These are phyloP conservation scores for Neoaliturus tenellus DNA, from an alignment of 2,888 invertebrate genomes.

Conservation along the genomic window DNA sequence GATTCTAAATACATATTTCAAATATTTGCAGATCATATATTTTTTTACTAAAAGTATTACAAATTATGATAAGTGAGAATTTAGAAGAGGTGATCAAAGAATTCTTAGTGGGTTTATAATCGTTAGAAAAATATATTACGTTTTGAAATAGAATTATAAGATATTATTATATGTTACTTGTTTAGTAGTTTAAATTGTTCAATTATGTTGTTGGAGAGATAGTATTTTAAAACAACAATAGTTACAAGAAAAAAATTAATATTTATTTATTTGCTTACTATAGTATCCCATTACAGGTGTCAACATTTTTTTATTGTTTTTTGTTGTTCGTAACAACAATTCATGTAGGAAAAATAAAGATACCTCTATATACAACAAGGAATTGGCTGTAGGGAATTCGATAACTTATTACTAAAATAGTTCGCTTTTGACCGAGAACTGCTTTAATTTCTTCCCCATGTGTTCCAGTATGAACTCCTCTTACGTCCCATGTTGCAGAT, in stretches of 20 bases:
- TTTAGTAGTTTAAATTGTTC: no score
- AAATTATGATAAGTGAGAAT: no score
- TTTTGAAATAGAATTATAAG: no score
- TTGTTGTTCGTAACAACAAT: slow-evolving; percentile 19
- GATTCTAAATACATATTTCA: no score
- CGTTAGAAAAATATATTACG: no score
- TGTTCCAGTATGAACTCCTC: slow-evolving; percentile 70
- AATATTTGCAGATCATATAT: no score
- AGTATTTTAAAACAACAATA: no score
- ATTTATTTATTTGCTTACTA: neutral
- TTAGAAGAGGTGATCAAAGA: no score
- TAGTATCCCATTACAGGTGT: neutral
- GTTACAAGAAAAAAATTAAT: neutral
- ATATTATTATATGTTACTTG: no score
- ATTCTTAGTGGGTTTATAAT: no score
- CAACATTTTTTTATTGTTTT: neutral
- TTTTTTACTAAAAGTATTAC: no score
- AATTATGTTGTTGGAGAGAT: no score
- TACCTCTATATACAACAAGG: slow-evolving; percentile 42
- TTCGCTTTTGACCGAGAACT: neutral
- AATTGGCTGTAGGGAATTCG: neutral
- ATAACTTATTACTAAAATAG: neutral
- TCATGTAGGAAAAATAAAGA: neutral
- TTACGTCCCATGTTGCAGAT: slow-evolving; percentile 83
- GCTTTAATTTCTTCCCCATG: slow-evolving; percentile 24